A percentile compares a stretch with the other conserved stretches of the same genome.
Conservation (phyloP, 2,797 vertebrate genomes). For the Delichon dasypus region DNA sequence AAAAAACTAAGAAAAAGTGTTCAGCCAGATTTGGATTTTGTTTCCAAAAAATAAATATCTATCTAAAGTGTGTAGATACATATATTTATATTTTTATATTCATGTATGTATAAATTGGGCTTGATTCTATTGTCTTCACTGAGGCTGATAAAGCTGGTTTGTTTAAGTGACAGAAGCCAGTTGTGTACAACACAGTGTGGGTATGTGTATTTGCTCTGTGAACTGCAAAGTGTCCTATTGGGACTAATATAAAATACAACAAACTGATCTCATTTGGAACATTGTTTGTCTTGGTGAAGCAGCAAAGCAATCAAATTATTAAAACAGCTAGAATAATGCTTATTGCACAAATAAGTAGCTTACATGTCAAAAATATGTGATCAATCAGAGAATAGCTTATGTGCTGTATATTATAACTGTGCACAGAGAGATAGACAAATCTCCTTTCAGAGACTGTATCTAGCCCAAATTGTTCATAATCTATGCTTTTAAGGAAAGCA, state of each 20-base stretch:
- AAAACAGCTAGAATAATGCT: not conserved
- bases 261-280: not conserved
- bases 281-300: not conserved
- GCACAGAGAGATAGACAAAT: not conserved
- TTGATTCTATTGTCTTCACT: not conserved
- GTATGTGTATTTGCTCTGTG: not conserved
- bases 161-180: not conserved
- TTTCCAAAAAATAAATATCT: not conserved
- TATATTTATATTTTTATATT: not conserved
- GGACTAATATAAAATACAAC: not conserved
- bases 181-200: not conserved
- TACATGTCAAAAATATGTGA: not conserved
- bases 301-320: not conserved
- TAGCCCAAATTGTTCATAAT: not conserved
- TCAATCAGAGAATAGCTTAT: not conserved
- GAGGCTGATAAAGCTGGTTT: not conserved
- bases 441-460: not conserved
- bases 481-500: not conserved
- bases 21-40: not conserved
- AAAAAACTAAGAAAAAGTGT: not conserved
- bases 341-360: not conserved
- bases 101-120: not conserved
- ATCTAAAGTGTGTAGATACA: not conserved
- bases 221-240: not conserved
- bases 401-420: not conserved